Evolutionary conservation across 2,888 invertebrate genomes (phyloP).

Genomic region (Leptinotarsa tumamoca): DNA sequence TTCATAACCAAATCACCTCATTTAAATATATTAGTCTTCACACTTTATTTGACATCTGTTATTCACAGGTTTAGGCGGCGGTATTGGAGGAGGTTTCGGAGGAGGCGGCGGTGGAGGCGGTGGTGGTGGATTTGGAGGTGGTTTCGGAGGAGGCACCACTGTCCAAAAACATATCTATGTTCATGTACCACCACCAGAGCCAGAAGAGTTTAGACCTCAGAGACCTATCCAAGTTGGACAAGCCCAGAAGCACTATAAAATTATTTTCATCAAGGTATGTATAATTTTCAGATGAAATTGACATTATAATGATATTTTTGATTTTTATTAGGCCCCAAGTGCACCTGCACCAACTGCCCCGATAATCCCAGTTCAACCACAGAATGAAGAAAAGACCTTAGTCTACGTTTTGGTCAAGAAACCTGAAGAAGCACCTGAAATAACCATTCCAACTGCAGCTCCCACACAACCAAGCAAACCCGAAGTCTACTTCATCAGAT

Average conservation of each 20-base stretch:
- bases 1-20: background rate
- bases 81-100: constrained; percentile 57
- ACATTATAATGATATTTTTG: background rate
- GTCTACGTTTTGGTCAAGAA: constrained; percentile 92
- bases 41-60: too few relatives aligned
- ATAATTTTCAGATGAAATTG: background rate
- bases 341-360: constrained; percentile 85
- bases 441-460: constrained; percentile 80
- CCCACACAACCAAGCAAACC: constrained; percentile 91
- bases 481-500: constrained; percentile 92
- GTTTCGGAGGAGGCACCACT: constrained; percentile 71
- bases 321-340: constrained; percentile 74
- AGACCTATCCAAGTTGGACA: constrained; percentile 78
- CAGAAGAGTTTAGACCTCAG: constrained; percentile 76
- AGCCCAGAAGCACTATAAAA: constrained; percentile 90
- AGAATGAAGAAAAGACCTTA: constrained; percentile 90
- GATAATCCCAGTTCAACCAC: constrained; percentile 82
- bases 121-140: constrained; percentile 67
- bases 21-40: too few relatives aligned
- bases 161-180: constrained; percentile 91
- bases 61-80: constrained; percentile 39
- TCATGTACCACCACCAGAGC: constrained; percentile 90
- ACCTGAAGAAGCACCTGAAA: constrained; percentile 88
- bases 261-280: constrained; percentile 85
- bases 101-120: constrained; percentile 50